A percentile compares a stretch with the other conserved stretches of the same genome.
phyloP scores from a whole-genome alignment of 2,888 invertebrate species.

The Unio pictorum region DNA sequence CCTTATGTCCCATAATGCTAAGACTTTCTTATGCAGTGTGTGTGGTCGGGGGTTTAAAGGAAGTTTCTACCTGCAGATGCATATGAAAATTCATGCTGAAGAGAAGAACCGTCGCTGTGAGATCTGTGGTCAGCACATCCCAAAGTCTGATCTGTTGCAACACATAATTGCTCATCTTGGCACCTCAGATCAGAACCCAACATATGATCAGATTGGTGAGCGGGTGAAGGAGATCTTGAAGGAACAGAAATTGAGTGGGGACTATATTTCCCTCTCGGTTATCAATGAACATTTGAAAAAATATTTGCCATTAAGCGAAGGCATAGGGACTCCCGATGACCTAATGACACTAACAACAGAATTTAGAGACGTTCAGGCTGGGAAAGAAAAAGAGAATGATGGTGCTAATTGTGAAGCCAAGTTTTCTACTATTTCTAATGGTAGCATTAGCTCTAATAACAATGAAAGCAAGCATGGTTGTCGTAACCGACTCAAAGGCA shows the following conservation, averaged over 20 bases:
- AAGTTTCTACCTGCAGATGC: conserved; percentile 30
- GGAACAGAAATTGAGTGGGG: conserved; percentile 6
- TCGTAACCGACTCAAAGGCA: no score
- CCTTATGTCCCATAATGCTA: conserved; percentile 26
- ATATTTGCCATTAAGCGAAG: no score
- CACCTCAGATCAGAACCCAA: conserved; percentile 21
- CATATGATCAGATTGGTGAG: conserved; percentile 24
- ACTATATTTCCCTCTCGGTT: no score
- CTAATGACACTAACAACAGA: no score
- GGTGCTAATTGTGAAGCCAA: no score
- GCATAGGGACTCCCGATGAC: no score
- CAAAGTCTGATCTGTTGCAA: conserved; percentile 12
- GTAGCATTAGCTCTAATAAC: no score
- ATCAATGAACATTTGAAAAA: no score
- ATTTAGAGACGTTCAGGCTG: no score
- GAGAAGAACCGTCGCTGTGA: conserved; percentile 16
- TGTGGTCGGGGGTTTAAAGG: conserved; percentile 24
- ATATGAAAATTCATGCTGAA: conserved; percentile 19
- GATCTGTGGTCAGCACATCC: conserved; percentile 21
- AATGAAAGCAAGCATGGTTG: no score
- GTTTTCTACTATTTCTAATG: no score
- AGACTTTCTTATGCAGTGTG: conserved; percentile 12
- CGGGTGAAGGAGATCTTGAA: conserved; percentile 23
- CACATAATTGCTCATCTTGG: conserved; percentile 20
- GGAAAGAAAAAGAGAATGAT: no score